Evolutionary conservation across 2,888 invertebrate species (phyloP).

Genomic region (Lasius platythorax): DNA sequence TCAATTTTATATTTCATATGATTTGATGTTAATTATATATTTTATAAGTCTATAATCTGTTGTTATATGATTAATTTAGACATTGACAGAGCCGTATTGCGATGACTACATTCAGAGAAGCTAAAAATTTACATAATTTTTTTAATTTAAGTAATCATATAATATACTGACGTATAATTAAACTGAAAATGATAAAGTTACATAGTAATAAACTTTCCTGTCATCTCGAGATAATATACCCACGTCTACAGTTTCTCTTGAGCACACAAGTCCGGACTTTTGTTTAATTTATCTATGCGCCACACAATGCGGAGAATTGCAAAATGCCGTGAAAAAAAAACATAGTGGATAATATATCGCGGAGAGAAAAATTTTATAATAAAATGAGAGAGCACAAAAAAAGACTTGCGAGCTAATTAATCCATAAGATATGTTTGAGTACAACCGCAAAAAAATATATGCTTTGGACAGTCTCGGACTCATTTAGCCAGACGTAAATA

Average conservation of each 20-base stretch:
- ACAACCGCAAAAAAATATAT: conserved; percentile 14
- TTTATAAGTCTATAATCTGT: background rate
- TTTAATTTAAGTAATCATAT: background rate
- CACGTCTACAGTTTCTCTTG: background rate
- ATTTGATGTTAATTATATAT: background rate
- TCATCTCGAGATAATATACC: conserved; percentile 12
- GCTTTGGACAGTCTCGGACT: conserved; percentile 7
- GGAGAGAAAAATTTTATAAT: conserved; percentile 24
- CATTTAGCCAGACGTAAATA: conserved; percentile 28
- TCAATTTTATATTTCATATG: background rate
- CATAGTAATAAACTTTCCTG: conserved; percentile 16
- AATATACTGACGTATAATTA: conserved; percentile 9
- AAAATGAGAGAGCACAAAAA: conserved; percentile 21
- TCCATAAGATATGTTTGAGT: conserved; percentile 5
- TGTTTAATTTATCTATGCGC: conserved; percentile 28
- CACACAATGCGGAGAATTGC: conserved; percentile 35
- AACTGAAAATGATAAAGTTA: conserved; percentile 23
- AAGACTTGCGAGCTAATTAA: conserved; percentile 37
- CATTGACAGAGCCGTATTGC: background rate
- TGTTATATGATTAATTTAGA: background rate
- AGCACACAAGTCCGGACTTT: conserved; percentile 15
- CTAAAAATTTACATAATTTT: background rate
- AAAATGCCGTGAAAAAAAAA: conserved; percentile 37
- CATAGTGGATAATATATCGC: conserved; percentile 7
- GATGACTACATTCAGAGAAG: background rate